Evolutionary conservation across 1,140 invertebrate species (phyloP).

Genomic region (Diabrotica virgifera): DNA sequence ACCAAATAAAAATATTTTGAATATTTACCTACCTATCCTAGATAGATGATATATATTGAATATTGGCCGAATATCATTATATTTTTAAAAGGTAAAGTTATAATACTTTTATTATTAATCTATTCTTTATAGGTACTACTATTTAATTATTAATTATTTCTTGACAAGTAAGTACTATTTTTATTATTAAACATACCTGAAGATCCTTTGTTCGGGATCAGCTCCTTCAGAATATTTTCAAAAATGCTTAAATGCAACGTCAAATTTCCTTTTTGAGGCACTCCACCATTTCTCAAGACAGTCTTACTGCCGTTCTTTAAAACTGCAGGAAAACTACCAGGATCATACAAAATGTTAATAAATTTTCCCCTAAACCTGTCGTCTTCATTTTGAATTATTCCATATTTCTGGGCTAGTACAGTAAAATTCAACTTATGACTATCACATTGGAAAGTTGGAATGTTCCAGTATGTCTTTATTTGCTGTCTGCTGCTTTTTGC

Average conservation of each 20-base stretch:
- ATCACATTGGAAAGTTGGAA: conserved; percentile 69
- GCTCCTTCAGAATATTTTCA: conserved; percentile 52
- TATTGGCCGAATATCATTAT: too few relatives aligned
- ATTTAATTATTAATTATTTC: too few relatives aligned
- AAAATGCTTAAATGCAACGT: conserved; percentile 60
- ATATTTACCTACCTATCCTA: too few relatives aligned
- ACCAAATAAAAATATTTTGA: too few relatives aligned
- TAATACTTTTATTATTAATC: too few relatives aligned
- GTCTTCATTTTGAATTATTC: conserved; percentile 64
- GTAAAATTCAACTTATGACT: conserved; percentile 67
- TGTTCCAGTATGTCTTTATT: conserved; percentile 71
- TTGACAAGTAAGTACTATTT: too few relatives aligned
- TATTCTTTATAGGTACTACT: too few relatives aligned
- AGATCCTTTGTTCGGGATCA: conserved; percentile 60
- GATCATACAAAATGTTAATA: conserved; percentile 71
- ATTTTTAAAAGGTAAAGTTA: too few relatives aligned
- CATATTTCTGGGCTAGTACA: conserved; percentile 58
- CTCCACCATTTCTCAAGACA: conserved; percentile 66
- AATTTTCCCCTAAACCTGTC: conserved; percentile 64
- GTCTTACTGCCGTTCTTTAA: conserved; percentile 52
- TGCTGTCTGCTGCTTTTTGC: neutral
- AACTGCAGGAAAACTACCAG: conserved; percentile 70
- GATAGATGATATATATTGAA: too few relatives aligned
- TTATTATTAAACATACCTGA: conserved; percentile 54
- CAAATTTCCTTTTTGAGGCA: conserved; percentile 72